A percentile compares a stretch with the other conserved stretches of the same genome.
phyloP scores from a whole-genome alignment of 2,797 vertebrate genomes.

The Danionella dracula region DNA sequence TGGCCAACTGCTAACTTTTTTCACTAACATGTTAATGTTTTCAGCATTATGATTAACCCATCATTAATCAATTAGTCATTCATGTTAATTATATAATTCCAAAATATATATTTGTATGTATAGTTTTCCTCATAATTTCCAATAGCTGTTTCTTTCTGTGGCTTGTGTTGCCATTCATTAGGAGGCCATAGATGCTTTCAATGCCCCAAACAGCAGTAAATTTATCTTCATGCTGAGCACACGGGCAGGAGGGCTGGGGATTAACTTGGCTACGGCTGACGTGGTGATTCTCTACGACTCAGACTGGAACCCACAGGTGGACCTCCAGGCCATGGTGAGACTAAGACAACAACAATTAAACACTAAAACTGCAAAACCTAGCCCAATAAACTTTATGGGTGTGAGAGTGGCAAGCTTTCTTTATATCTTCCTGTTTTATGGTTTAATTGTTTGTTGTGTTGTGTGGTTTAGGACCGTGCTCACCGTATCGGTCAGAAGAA shows the following conservation, averaged over 20 bases:
- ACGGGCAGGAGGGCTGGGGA: slow-evolving; percentile 82
- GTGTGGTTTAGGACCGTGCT: slow-evolving; percentile 67
- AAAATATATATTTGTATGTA: too few relatives aligned
- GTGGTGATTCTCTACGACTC: slow-evolving; percentile 85
- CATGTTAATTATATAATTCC: too few relatives aligned
- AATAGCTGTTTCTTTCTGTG: background rate
- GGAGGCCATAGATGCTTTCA: slow-evolving; percentile 73
- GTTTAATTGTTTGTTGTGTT: slow-evolving; percentile 9
- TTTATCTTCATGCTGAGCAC: slow-evolving; percentile 87
- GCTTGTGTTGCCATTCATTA: slow-evolving; percentile 56
- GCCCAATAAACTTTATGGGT: background rate
- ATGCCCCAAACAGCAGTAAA: slow-evolving; percentile 78
- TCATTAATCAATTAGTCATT: too few relatives aligned
- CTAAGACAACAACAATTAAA: background rate
- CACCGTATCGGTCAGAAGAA: slow-evolving; percentile 87
- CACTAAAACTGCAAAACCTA: slow-evolving; percentile 4
- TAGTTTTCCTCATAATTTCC: background rate
- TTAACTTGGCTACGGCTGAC: slow-evolving; percentile 85
- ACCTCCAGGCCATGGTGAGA: slow-evolving; percentile 83
- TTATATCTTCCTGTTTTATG: background rate
- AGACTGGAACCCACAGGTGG: slow-evolving; percentile 87
- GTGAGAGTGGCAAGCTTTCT: background rate
- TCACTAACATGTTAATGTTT: too few relatives aligned
- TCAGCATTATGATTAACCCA: too few relatives aligned
- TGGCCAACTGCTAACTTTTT: too few relatives aligned